Base-by-base conservation (phyloP, 2,113 vertebrate species). In the Xiphophorus couchianus region DNA sequence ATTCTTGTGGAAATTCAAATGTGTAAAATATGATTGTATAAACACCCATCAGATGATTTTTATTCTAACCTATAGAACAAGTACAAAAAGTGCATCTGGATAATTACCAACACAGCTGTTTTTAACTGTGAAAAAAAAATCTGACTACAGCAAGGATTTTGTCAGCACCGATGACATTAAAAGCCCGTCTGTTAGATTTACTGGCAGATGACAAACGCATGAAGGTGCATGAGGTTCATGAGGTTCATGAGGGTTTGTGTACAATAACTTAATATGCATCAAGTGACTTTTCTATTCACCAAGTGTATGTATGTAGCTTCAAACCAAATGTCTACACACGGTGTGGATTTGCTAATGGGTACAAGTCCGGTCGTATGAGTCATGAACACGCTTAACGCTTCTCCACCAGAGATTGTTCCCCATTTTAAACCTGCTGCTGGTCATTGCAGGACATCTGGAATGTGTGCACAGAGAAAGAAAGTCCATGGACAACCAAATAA, bases 391-490 rank as follows among this genome's bases (percentile, higher is more conserved):
- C 75, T 28, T 31, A 25, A 51, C 62, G 42, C 72, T 76, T 74
- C 61, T 66, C 77, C 70, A n/a, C 73, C 61, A 61, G 37, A 80
- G 54, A 76, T 69, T 37, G 80, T 77, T 69, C 78, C 67, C 70
- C 58, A 8, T 84, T 81, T 81, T 61, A 84, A 81, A 80, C 87
- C 86, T 87, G 75, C 85, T 80, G 80, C 81, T 85, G 80, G 77
- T 82, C 83, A 85, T 74, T 83, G 90, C 83, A 84, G 84, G 86
- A 82, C 73, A 74, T 80, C 71, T 87, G 81, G 88, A 91, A 91
- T 89, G 90, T 79, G 74, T 71, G 70, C 69, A 71, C 15, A 61
- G 33, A 77, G 28, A 58, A 22, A 25, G 29, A 79, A 76, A 86
- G 81, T 82, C 70, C 77, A 89, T 86, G 86, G 87, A 84, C 70